phyloP scores from a whole-genome alignment of 2,797 vertebrate species.

The Chaetodon trifasciatus region DNA sequence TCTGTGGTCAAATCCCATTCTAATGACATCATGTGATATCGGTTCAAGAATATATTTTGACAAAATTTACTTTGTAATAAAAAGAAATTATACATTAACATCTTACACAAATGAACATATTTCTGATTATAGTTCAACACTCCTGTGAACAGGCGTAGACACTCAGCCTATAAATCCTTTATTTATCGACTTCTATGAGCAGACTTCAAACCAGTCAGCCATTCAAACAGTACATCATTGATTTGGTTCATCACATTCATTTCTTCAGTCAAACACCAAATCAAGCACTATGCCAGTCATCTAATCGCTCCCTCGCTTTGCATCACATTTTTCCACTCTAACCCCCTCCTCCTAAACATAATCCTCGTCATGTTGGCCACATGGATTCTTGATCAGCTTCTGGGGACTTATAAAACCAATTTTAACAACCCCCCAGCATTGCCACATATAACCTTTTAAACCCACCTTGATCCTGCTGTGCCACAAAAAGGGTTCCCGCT shows the following conservation, averaged over 20 bases:
- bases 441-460: slow-evolving; percentile 61
- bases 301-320: slow-evolving; percentile 23
- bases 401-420: slow-evolving; percentile 54
- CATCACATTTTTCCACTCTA: slow-evolving; percentile 21
- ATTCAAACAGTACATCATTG: slow-evolving; percentile 1
- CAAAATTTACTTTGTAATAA: background rate
- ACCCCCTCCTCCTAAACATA: slow-evolving; percentile 40
- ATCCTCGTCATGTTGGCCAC: slow-evolving; percentile 62
- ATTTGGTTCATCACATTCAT: background rate
- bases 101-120: background rate
- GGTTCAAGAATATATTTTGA: slow-evolving; percentile 6
- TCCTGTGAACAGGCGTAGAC: background rate
- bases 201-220: background rate
- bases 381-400: slow-evolving; percentile 66
- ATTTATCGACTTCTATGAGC: background rate
- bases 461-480: slow-evolving; percentile 36
- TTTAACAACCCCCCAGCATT: slow-evolving; percentile 29
- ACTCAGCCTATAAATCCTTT: background rate
- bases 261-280: slow-evolving; percentile 8
- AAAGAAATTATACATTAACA: background rate
- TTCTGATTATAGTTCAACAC: background rate
- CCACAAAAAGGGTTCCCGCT: slow-evolving; percentile 48
- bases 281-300: background rate
- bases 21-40: slow-evolving; percentile 34
- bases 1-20: slow-evolving; percentile 16